Percentiles rank a stretch among this genome's conserved stretches.
These are phyloP conservation scores for Pristionchus arcanus DNA, from an alignment of 2,888 invertebrate genomes.

Conservation along the genomic window DNA sequence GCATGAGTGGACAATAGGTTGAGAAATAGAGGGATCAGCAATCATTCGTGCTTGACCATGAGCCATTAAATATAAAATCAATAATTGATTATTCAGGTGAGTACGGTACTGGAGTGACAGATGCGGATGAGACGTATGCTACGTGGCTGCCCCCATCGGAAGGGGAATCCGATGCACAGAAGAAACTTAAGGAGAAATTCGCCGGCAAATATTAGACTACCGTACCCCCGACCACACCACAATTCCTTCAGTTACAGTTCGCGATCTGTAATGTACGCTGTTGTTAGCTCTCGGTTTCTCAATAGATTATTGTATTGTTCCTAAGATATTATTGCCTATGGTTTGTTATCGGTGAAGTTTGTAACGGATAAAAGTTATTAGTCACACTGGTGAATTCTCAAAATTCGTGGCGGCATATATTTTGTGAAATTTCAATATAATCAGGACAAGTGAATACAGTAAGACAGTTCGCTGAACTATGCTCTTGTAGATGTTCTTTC, in stretches of 20 bases:
- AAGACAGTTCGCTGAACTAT: too few species aligned
- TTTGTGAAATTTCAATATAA: too few species aligned
- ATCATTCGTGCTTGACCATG: too few species aligned
- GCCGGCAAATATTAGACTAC: slow-evolving; percentile 69
- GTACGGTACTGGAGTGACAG: slow-evolving; percentile 60
- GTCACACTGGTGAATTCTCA: not conserved
- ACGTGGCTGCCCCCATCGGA: slow-evolving; percentile 88
- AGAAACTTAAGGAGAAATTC: slow-evolving; percentile 72
- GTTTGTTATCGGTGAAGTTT: slow-evolving; percentile 8
- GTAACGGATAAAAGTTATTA: slow-evolving; percentile 26
- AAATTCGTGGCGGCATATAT: not conserved
- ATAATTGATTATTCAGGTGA: slow-evolving; percentile 56
- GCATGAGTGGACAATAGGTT: too few species aligned
- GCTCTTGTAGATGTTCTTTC: too few species aligned
- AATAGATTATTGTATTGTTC: not conserved
- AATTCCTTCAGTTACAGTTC: not conserved
- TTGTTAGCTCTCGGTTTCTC: not conserved
- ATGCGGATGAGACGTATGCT: slow-evolving; percentile 83
- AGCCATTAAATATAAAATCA: not conserved
- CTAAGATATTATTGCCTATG: not conserved
- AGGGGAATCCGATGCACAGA: slow-evolving; percentile 86
- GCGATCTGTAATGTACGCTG: not conserved
- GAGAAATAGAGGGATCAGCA: too few species aligned
- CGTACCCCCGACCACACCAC: slow-evolving; percentile 29
- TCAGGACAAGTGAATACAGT: too few species aligned